These are phyloP conservation scores for Anniella stebbinsi DNA, from an alignment of 2,797 vertebrate species.

Conservation along the genomic window DNA sequence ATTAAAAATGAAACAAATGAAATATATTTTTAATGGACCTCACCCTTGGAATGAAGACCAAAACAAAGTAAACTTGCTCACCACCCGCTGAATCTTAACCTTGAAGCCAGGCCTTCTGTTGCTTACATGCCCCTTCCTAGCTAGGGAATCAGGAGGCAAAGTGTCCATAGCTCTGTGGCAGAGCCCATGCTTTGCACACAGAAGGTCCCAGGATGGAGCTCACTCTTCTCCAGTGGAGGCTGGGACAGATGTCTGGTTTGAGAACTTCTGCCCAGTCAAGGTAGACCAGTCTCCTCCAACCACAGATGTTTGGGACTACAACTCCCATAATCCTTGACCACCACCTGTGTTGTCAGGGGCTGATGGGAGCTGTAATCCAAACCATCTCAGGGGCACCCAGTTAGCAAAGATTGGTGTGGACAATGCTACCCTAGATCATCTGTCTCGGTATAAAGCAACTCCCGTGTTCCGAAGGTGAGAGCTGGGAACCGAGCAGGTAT, in stretches of 20 bases:
- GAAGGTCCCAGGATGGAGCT: background rate
- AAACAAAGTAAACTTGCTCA: background rate
- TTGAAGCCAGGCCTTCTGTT: background rate
- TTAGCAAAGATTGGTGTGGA: background rate
- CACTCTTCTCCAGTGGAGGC: background rate
- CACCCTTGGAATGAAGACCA: background rate
- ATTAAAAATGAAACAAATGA: background rate
- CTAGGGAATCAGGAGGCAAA: constrained; percentile 42
- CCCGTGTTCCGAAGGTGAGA: constrained; percentile 5
- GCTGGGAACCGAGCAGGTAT: constrained; percentile 48
- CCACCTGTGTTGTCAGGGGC: background rate
- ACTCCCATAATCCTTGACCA: background rate
- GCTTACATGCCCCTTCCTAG: background rate
- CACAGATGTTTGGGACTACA: background rate
- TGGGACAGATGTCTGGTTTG: background rate
- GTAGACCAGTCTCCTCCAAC: background rate
- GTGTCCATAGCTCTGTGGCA: too few species aligned
- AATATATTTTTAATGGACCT: background rate
- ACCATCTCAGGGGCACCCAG: background rate
- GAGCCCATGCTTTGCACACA: background rate
- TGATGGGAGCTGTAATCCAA: background rate
- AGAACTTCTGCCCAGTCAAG: background rate
- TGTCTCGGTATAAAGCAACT: background rate
- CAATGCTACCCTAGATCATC: background rate
- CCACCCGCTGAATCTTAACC: background rate